phyloP scores from a whole-genome alignment of 2,113 vertebrate genomes.

The Gobio gobio region DNA sequence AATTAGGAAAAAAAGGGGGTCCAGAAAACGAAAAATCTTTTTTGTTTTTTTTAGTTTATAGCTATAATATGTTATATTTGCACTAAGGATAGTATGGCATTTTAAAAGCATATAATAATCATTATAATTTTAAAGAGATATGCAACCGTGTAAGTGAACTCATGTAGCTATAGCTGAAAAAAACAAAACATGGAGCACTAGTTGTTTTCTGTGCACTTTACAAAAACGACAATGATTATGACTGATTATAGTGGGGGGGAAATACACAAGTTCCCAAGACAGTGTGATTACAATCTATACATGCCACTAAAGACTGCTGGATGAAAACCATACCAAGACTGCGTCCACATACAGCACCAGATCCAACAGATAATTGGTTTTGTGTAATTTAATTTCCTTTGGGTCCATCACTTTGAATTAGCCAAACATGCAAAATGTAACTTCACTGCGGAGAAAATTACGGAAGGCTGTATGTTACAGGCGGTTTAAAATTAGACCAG shows the following conservation, averaged over 20 bases:
- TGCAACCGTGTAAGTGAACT: neutral
- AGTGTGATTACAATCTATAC: neutral
- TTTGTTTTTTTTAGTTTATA: neutral
- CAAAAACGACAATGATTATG: neutral
- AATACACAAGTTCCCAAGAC: neutral
- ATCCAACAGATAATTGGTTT: constrained; percentile 52
- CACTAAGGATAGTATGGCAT: neutral
- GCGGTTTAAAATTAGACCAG: constrained; percentile 71
- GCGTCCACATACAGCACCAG: constrained; percentile 26
- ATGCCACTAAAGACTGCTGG: constrained; percentile 10
- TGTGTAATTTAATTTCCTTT: constrained; percentile 67
- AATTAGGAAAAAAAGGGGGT: neutral
- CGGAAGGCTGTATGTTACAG: constrained; percentile 69
- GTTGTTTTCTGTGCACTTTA: constrained; percentile 5
- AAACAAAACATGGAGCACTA: neutral
- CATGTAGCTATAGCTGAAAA: neutral
- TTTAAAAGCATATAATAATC: neutral
- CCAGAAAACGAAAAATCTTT: neutral
- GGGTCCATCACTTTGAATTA: constrained; percentile 70
- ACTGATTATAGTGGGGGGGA: neutral
- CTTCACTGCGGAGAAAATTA: constrained; percentile 58
- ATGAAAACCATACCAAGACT: constrained; percentile 34
- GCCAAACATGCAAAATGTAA: constrained; percentile 51
- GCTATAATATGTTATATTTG: neutral
- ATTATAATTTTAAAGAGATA: neutral